Conservation (phyloP, 2,797 vertebrate genomes). For the Onychomys leucogaster region DNA sequence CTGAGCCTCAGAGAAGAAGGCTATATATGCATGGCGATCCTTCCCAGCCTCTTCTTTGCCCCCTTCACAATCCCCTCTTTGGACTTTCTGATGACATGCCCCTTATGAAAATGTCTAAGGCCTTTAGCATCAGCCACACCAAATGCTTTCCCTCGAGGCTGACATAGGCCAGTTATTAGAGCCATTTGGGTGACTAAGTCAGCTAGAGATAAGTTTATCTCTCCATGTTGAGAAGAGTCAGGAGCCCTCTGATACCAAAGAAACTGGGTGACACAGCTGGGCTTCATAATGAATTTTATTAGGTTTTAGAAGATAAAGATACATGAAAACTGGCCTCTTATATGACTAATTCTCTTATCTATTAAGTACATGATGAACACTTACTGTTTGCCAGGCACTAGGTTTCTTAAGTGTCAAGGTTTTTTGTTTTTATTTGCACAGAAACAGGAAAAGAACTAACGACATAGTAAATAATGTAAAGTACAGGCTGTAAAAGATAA, state of each 20-base stretch:
- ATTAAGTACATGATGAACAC: not conserved
- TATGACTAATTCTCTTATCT: not conserved
- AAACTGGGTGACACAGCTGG: not conserved
- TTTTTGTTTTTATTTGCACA: not conserved
- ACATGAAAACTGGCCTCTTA: not conserved
- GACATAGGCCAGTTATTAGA: not conserved
- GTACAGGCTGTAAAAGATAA: not conserved
- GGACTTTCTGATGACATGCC: too few relatives aligned
- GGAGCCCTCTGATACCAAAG: not conserved
- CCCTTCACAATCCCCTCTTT: not conserved
- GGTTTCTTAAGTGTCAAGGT: not conserved
- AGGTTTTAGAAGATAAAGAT: not conserved
- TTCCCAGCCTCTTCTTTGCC: not conserved
- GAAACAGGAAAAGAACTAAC: not conserved
- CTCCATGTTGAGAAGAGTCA: not conserved
- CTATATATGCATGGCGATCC: rapidly evolving
- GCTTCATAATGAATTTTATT: not conserved
- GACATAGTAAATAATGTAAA: not conserved
- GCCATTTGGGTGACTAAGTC: not conserved
- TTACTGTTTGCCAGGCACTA: not conserved
- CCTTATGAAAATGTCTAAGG: not conserved
- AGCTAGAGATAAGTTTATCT: not conserved
- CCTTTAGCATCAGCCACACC: too few relatives aligned
- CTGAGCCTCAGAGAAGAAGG: rapidly evolving
- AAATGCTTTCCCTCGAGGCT: not conserved